A percentile compares a stretch with the other conserved stretches of the same genome.
Evolutionary conservation across 2,797 vertebrate species (phyloP).

Genomic region (Sebastes oblongus): DNA sequence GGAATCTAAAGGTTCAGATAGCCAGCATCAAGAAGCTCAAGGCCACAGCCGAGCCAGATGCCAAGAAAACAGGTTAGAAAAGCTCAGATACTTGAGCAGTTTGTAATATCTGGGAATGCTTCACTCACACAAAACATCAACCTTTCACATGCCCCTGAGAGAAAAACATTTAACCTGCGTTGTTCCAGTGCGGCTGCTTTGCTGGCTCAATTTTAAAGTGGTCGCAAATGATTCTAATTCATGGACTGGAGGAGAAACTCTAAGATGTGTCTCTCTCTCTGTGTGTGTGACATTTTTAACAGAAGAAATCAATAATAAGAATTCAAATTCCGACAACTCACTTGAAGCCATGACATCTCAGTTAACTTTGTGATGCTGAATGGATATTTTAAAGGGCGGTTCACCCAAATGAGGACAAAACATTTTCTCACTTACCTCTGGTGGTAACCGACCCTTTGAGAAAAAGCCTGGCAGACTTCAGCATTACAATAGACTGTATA

Average conservation of each 20-base stretch:
- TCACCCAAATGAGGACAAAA: not conserved
- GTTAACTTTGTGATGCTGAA: not conserved
- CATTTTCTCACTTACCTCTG: not conserved
- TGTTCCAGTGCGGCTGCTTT: not conserved
- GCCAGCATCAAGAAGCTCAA: not conserved
- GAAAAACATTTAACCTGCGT: constrained; percentile 24
- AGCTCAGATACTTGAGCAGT: constrained; percentile 13
- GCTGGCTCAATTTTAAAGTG: not conserved
- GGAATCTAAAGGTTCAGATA: constrained; percentile 3
- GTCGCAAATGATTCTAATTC: no score
- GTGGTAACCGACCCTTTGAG: fast-evolving
- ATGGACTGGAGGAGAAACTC: not conserved
- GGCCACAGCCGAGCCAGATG: not conserved
- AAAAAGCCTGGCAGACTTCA: not conserved
- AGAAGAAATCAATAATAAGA: not conserved
- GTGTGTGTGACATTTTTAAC: not conserved
- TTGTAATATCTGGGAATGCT: constrained; percentile 8
- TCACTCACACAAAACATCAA: not conserved
- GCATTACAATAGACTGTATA: not conserved
- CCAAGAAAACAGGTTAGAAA: constrained; percentile 24
- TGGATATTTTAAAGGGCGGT: not conserved
- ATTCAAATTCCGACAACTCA: not conserved
- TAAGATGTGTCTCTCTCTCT: not conserved
- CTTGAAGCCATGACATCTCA: fast-evolving
- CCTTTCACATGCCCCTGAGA: constrained; percentile 3